Conservation (phyloP, 2,797 vertebrate species). For the Rhinella marina region DNA sequence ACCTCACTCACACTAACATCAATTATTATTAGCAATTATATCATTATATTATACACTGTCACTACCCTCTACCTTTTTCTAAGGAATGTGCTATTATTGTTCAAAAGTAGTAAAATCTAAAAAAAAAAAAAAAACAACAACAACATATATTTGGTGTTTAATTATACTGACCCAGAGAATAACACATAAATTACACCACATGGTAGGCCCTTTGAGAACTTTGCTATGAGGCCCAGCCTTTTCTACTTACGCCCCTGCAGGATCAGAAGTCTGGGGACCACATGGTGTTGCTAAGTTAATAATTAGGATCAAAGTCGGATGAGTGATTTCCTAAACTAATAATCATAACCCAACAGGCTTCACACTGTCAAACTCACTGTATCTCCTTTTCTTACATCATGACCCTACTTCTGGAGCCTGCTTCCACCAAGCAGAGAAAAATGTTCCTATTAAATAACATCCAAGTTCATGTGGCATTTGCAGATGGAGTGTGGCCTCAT, state of each 20-base stretch:
- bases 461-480: slow-evolving; percentile 42
- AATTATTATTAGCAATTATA: too few species aligned
- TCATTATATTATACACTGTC: too few species aligned
- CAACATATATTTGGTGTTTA: too few species aligned
- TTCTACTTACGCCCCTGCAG: not conserved
- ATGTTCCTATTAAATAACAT: slow-evolving; percentile 15
- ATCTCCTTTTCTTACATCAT: slow-evolving; percentile 3
- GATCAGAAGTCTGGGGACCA: not conserved
- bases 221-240: too few species aligned
- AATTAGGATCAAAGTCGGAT: not conserved
- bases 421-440: not conserved
- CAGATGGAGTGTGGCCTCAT: slow-evolving; percentile 32
- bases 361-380: not conserved
- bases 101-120: too few species aligned
- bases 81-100: too few species aligned
- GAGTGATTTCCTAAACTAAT: not conserved
- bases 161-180: too few species aligned
- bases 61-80: too few species aligned
- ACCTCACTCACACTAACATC: too few species aligned
- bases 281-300: not conserved
- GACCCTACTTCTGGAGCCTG: not conserved
- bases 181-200: too few species aligned
- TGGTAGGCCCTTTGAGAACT: too few species aligned
- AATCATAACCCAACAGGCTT: not conserved
- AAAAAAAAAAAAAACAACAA: too few species aligned